Percentiles rank a stretch among this genome's conserved stretches.
Conservation (phyloP, 2,113 vertebrate species). For the Istiophorus platypterus region DNA sequence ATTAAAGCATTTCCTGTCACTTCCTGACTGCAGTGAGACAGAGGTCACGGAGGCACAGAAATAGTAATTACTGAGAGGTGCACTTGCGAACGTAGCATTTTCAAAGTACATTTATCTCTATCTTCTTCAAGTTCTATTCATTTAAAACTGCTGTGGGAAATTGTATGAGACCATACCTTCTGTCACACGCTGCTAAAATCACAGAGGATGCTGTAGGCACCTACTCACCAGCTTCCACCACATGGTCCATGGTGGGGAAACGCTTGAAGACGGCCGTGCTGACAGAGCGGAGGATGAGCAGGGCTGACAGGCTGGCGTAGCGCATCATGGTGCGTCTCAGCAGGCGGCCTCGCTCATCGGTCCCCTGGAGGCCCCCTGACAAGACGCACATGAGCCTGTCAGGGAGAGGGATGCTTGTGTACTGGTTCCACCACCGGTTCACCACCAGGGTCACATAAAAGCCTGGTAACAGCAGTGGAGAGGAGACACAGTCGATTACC, state of each 20-base stretch:
- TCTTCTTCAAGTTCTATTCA: not conserved
- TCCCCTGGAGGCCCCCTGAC: slow-evolving; percentile 88
- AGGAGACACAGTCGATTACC: not conserved
- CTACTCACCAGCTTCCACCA: slow-evolving; percentile 91
- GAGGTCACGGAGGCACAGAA: not conserved
- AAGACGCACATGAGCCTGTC: slow-evolving; percentile 91
- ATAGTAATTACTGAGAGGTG: not conserved
- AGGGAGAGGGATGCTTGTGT: slow-evolving; percentile 90
- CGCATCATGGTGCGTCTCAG: slow-evolving; percentile 93
- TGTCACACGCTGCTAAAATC: not conserved
- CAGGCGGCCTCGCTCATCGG: slow-evolving; percentile 89
- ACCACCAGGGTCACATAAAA: slow-evolving; percentile 96
- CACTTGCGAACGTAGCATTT: not conserved
- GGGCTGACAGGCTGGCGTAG: slow-evolving; percentile 89
- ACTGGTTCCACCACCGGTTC: slow-evolving; percentile 96
- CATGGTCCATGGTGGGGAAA: slow-evolving; percentile 94
- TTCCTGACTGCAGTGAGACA: not conserved
- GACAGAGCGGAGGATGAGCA: slow-evolving; percentile 93
- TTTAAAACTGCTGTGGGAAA: not conserved
- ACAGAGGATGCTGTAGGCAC: not conserved
- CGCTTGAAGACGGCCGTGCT: slow-evolving; percentile 93
- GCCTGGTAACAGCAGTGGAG: slow-evolving; percentile 77
- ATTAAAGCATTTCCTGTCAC: not conserved
- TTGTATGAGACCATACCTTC: not conserved
- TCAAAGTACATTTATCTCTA: not conserved